Percentiles rank a stretch among this genome's conserved stretches.
Evolutionary conservation across 2,888 invertebrate species (phyloP).

Genomic region (Andricus quercusramuli): DNA sequence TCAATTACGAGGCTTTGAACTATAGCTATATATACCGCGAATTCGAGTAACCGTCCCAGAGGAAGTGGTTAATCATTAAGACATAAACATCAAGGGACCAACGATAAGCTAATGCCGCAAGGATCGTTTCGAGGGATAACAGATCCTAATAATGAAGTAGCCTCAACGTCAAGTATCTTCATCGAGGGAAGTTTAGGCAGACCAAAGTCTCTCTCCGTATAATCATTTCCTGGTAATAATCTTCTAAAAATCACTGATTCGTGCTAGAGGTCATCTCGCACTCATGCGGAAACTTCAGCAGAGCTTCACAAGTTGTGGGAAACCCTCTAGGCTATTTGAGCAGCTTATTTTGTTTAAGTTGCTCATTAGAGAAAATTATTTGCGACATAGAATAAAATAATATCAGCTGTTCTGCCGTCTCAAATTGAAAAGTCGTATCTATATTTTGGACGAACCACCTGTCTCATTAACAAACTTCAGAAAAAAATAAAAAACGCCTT

Average conservation of each 20-base stretch:
- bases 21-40: neutral
- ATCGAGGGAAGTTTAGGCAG: slow-evolving; percentile 8
- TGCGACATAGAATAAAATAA: too few relatives aligned
- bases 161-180: slow-evolving; percentile 9
- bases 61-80: slow-evolving; percentile 24
- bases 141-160: slow-evolving; percentile 15
- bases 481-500: too few relatives aligned
- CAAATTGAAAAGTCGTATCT: too few relatives aligned
- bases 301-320: neutral
- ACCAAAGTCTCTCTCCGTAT: slow-evolving; percentile 2
- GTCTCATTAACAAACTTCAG: too few relatives aligned
- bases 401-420: too few relatives aligned
- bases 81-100: neutral
- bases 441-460: too few relatives aligned
- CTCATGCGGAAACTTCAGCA: neutral
- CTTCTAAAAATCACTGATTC: neutral
- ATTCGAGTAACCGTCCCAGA: neutral
- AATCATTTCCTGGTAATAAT: slow-evolving; percentile 16
- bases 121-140: slow-evolving; percentile 33
- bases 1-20: neutral
- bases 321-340: neutral
- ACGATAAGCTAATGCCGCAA: slow-evolving; percentile 29
- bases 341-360: neutral
- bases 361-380: neutral
- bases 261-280: neutral